phyloP scores from a whole-genome alignment of 2,888 invertebrate genomes.

The Apamea anceps region DNA sequence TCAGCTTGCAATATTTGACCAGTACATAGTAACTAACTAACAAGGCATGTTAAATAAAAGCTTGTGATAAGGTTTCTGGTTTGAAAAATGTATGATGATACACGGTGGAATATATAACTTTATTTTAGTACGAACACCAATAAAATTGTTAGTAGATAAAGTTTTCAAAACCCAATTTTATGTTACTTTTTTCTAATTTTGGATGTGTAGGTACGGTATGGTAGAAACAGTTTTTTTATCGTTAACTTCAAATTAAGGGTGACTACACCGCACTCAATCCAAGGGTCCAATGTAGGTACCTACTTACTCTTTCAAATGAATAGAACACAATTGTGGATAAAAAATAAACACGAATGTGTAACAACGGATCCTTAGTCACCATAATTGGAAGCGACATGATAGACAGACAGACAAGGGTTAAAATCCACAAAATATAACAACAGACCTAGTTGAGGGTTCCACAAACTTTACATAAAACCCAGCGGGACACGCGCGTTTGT shows the following conservation, averaged over 20 bases:
- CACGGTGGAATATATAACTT: background rate
- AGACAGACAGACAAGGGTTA: conserved; percentile 48
- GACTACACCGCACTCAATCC: conserved; percentile 8
- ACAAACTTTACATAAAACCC: conserved; percentile 30
- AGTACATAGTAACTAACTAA: no score
- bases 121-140: background rate
- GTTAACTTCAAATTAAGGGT: conserved; percentile 5
- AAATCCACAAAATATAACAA: conserved; percentile 36
- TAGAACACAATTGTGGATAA: conserved; percentile 35
- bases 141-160: background rate
- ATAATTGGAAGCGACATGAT: conserved; percentile 46
- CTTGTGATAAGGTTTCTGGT: background rate
- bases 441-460: conserved; percentile 8
- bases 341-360: conserved; percentile 38
- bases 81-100: background rate
- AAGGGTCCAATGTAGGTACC: conserved; percentile 3
- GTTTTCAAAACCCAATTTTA: background rate
- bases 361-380: conserved; percentile 38
- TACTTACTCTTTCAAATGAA: conserved; percentile 42
- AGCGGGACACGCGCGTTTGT: conserved; percentile 20
- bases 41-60: no score
- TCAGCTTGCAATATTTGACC: no score
- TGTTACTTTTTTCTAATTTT: background rate
- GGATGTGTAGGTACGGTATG: background rate
- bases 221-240: background rate